phyloP scores from a whole-genome alignment of 2,888 invertebrate genomes.

The Phanerotoma sp. region DNA sequence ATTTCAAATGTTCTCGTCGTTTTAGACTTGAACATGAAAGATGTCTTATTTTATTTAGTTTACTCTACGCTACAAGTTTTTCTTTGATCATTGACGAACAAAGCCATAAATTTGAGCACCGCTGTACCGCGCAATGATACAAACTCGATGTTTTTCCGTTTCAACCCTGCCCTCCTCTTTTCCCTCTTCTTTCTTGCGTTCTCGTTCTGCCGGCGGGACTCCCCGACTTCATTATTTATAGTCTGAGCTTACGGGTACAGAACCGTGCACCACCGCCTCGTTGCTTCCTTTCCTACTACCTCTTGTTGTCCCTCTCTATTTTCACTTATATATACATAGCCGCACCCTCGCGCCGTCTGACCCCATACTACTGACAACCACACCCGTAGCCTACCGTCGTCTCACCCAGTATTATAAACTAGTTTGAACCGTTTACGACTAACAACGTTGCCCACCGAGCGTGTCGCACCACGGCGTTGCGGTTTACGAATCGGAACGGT shows the following conservation, averaged over 20 bases:
- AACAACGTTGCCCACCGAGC: constrained; percentile 28
- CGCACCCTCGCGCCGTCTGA: constrained; percentile 18
- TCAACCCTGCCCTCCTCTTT: not conserved
- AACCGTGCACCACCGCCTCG: constrained; percentile 32
- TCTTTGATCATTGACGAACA: constrained; percentile 6
- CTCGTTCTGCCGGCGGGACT: constrained; percentile 26
- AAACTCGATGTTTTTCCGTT: constrained; percentile 38
- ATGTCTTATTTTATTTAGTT: not conserved
- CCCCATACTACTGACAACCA: constrained; percentile 14
- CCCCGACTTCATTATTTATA: constrained; percentile 48
- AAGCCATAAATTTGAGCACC: constrained; percentile 23
- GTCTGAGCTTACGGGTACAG: constrained; percentile 37
- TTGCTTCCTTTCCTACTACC: constrained; percentile 6
- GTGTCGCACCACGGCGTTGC: constrained; percentile 26
- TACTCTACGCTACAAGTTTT: constrained; percentile 1
- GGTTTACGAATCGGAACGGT: constrained; percentile 32
- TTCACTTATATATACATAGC: not conserved
- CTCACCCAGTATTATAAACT: constrained; percentile 36
- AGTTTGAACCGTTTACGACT: constrained; percentile 36
- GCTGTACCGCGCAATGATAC: constrained; percentile 35
- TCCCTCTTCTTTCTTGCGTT: constrained; percentile 14
- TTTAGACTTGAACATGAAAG: not conserved
- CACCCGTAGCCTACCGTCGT: constrained; percentile 21
- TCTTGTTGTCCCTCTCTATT: not conserved
- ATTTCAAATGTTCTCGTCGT: not conserved